These are phyloP conservation scores for Trematocara variabile DNA, from an alignment of 2,113 vertebrate species.

Conservation along the genomic window DNA sequence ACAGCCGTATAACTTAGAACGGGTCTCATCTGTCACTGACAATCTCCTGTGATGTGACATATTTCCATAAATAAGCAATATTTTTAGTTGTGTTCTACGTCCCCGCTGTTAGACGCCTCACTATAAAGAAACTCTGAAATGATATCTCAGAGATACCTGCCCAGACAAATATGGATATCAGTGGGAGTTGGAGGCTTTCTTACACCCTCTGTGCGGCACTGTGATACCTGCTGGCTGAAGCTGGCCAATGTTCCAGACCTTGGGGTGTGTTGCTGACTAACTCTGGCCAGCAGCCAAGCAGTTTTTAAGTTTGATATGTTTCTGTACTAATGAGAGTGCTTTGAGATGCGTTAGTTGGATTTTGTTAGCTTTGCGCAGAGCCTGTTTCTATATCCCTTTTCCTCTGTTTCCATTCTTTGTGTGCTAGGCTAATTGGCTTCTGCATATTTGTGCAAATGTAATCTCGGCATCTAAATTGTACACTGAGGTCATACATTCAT, in stretches of 20 bases:
- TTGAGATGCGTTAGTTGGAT: not conserved
- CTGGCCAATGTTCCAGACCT: conserved; percentile 7
- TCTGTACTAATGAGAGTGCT: not conserved
- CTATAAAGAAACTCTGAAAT: not conserved
- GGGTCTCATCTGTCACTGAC: not conserved
- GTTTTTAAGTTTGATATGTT: not conserved
- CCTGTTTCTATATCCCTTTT: not conserved
- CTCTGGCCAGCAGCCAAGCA: not conserved
- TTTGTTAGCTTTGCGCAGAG: not conserved
- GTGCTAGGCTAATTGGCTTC: not conserved
- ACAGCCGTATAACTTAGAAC: not conserved
- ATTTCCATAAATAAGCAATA: not conserved
- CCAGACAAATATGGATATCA: not conserved
- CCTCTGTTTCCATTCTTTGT: not conserved
- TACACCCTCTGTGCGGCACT: not conserved
- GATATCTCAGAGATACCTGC: not conserved
- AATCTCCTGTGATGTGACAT: not conserved
- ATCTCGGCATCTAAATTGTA: not conserved
- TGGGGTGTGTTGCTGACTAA: not conserved
- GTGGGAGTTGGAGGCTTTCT: not conserved
- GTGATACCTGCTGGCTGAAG: not conserved
- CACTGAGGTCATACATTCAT: not conserved
- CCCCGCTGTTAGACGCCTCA: not conserved
- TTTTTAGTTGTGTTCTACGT: not conserved
- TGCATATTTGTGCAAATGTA: not conserved